Base-by-base conservation (phyloP, 1,140 invertebrate genomes). In the Micrasema longulum region DNA sequence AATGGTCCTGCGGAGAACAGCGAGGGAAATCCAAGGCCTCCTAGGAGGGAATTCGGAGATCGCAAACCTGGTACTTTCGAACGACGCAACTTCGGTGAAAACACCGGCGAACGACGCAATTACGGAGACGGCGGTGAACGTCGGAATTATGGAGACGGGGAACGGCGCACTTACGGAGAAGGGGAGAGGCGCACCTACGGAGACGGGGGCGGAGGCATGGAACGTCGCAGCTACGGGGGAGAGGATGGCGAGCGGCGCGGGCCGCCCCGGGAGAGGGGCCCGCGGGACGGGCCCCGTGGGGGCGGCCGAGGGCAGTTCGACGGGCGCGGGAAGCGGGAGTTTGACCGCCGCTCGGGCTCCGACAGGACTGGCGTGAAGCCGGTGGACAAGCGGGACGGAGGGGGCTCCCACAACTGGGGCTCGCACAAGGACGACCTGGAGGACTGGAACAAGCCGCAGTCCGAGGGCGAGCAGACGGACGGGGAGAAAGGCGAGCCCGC, bases 381-480 rank as follows among this genome's bases (percentile, higher is more conserved):
- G 70, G 88, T 96, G 76, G 96, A 98, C 79, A 98, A 98, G 85
- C 91, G 93, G 76, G 96, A 98, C 79, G 97, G 96, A 79, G 92
- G 89, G 86, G 97, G 96, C 66, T 91, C 95, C 77, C 94, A 96
- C 83, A 98, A 98, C 82, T 98, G 97, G 96, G 96, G 96, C 77
- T 95, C 92, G 53, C 89, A 95, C 76, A 95, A 94, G 81, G 95
- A 97, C 85, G 94, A 97, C 77, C 90, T 95, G 76, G 93, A 94
- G 84, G 87, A 88, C 74, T 79, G 87, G 75, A 87, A 88, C 80
- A 88, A 87, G 77, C 83, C 84, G 38, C 83, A 82, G 41, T 82
- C 83, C 26, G 85, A 86, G 65, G 85, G 81, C 12, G 83, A 85
- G 45, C 77, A 77, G 0, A 64, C 77, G 75, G 65, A 85, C 89